Base-by-base conservation (phyloP, 35 echinoderm and acorn worm genomes). In the Apostichopus japonicus region DNA sequence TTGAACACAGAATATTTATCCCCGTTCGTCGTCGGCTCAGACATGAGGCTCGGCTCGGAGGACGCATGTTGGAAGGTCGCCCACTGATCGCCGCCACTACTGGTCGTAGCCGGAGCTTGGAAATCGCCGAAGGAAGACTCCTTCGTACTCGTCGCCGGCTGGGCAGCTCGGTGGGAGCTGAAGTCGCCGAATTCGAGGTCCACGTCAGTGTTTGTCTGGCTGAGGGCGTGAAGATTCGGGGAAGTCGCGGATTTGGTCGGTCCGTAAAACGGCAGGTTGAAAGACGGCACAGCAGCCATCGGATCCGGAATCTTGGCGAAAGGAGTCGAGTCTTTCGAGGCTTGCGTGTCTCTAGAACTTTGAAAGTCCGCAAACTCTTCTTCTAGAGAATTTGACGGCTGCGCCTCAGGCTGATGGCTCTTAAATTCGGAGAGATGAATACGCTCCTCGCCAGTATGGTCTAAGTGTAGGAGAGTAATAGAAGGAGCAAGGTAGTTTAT, bases 341-440 rank as follows among this genome's bases (percentile, higher is more conserved):
- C 73, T 25, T 57, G 78, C 11, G 33, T 17, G 52, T 25, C 83
- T 77, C 84, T 56, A 9, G 82, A 86, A 86, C 54, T 79, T 52
- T 94, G 86, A 44, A 90, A 84, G 16, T 82, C 80, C 9, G 93
- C 93, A 82, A 93, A 93, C 76, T 93, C 92, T 14, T 93, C 92
- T 17, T 86, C 92, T 6, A 83, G 79, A 54, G 63, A 73, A 53
- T 86, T 87, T 17, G 52, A 59, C 15, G 80, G 92, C 44, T 61
- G 79, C 17, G 83, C 27, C 55, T 92, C 77, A 17, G 90, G 77
- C 15, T 83, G 91, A 53, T 84, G 51, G 9, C 23, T 84, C 71
- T 81, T 92, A 25, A 92, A 92, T 24, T 65, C 79, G 23, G 91
- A 84, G 1, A 92, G 19, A 9, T 81, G 91, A 17, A 92, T 83